phyloP scores from a whole-genome alignment of 2,113 vertebrate species.

The Orycteropus afer region DNA sequence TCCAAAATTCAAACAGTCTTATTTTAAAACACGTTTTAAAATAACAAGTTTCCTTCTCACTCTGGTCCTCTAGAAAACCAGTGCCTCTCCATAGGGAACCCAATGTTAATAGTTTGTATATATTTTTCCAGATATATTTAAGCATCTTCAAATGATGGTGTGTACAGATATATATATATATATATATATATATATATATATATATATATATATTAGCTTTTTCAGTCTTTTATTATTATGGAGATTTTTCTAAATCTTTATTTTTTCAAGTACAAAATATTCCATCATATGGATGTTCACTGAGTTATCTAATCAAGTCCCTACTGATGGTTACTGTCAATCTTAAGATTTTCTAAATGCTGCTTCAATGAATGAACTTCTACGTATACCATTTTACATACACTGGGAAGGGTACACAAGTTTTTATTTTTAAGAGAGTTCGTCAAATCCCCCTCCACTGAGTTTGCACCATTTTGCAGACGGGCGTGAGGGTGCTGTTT shows the following conservation, averaged over 20 bases:
- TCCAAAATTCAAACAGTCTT: background rate
- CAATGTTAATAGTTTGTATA: background rate
- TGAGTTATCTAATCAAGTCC: background rate
- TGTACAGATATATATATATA: background rate
- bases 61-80: background rate
- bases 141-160: background rate
- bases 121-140: slow-evolving; percentile 24
- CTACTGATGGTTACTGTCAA: background rate
- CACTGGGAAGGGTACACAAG: background rate
- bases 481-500: background rate
- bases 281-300: background rate
- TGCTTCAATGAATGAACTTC: background rate
- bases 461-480: background rate
- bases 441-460: background rate
- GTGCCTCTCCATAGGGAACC: background rate
- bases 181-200: background rate
- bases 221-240: background rate
- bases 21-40: background rate
- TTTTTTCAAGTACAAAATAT: background rate
- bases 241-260: background rate
- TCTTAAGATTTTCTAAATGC: slow-evolving; percentile 12
- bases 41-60: background rate
- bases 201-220: slow-evolving; percentile 25
- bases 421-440: slow-evolving; percentile 34
- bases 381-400: background rate